phyloP scores from a whole-genome alignment of 2,888 invertebrate species.

The Pediacus dermestoides region DNA sequence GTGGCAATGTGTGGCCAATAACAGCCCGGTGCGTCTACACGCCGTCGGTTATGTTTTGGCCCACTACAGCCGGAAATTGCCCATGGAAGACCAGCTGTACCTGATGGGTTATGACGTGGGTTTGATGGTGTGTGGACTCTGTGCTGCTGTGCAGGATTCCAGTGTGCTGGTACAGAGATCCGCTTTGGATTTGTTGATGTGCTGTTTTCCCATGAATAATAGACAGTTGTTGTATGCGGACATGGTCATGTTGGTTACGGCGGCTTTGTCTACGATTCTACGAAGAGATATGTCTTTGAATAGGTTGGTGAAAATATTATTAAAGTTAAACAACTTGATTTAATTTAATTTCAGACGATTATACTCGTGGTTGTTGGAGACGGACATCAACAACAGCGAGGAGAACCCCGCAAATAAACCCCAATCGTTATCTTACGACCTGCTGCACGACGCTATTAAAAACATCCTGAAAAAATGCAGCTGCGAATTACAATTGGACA shows the following conservation, averaged over 20 bases:
- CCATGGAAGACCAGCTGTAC: constrained; percentile 77
- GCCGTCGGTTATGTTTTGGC: constrained; percentile 76
- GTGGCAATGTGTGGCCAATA: constrained; percentile 82
- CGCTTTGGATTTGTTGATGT: constrained; percentile 75
- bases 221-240: constrained; percentile 66
- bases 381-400: constrained; percentile 57
- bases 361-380: constrained; percentile 80
- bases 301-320: constrained; percentile 50
- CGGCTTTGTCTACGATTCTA: constrained; percentile 70
- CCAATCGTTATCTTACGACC: constrained; percentile 54
- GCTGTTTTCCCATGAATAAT: constrained; percentile 82
- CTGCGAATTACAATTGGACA: constrained; percentile 54
- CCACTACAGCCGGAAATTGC: constrained; percentile 74
- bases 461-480: constrained; percentile 58
- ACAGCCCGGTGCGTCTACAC: constrained; percentile 74
- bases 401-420: constrained; percentile 24
- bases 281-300: constrained; percentile 88
- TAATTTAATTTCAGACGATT: constrained; percentile 66
- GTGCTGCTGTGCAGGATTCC: constrained; percentile 74
- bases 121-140: constrained; percentile 76
- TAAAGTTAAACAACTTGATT: constrained; percentile 5
- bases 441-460: constrained; percentile 63
- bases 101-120: constrained; percentile 82
- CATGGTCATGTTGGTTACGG: constrained; percentile 68
- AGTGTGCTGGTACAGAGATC: constrained; percentile 81